These are phyloP conservation scores for Sinocyclocheilus grahami DNA, from an alignment of 2,113 vertebrate genomes.

Conservation along the genomic window DNA sequence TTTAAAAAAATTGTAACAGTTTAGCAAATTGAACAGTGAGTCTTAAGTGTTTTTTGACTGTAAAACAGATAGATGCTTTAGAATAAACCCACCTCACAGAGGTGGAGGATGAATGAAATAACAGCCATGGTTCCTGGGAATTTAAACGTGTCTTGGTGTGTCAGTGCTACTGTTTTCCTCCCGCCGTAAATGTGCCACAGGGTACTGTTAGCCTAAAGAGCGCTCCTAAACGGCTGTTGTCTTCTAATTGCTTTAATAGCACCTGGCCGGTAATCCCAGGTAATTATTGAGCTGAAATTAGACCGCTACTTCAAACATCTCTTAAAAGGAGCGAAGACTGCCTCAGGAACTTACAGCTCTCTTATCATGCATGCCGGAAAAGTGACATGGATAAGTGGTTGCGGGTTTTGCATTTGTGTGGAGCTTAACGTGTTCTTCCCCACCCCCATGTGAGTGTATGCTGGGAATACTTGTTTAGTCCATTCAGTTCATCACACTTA, in stretches of 20 bases:
- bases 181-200: slow-evolving; percentile 27
- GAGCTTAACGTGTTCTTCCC: slow-evolving; percentile 5
- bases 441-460: background rate
- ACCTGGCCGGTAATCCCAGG: slow-evolving; percentile 78
- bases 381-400: slow-evolving; percentile 39
- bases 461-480: background rate
- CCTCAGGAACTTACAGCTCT: slow-evolving; percentile 67
- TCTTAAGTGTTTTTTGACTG: background rate
- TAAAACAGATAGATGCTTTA: background rate
- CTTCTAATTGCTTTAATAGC: slow-evolving; percentile 81
- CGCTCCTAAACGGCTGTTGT: slow-evolving; percentile 67
- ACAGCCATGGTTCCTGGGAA: slow-evolving; percentile 2
- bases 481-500: too few relatives aligned
- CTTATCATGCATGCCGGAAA: slow-evolving; percentile 36
- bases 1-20: too few relatives aligned
- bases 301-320: slow-evolving; percentile 77
- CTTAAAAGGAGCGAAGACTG: slow-evolving; percentile 71
- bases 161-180: slow-evolving; percentile 26
- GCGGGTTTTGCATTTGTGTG: slow-evolving; percentile 16
- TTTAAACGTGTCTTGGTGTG: background rate
- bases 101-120: background rate
- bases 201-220: slow-evolving; percentile 40
- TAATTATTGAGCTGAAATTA: slow-evolving; percentile 78
- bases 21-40: background rate
- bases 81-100: background rate